Base-by-base conservation (phyloP, 2,888 invertebrate genomes). In the Xanthorhoe spadicearia region DNA sequence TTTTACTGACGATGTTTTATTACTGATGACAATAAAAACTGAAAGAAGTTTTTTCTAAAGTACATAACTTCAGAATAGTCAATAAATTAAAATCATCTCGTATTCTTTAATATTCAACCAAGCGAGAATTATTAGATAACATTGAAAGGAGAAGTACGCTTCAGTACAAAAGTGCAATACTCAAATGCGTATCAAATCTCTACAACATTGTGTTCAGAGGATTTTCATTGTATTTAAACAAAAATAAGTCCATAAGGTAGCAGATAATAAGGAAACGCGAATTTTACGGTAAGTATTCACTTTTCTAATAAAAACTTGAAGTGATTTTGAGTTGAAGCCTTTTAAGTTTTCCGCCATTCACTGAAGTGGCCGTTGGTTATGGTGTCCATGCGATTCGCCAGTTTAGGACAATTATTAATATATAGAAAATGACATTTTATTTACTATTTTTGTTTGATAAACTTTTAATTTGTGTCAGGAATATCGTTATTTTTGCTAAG, bases 261-360 rank as follows among this genome's bases (percentile, higher is more conserved):
- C 68, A 82, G 73, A 82, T 86, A 84, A 85, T 82, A 85, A 88
- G 88, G 86, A 87, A 86, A 81, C 74, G 69, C 69, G 77, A 80
- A 85, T 87, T 85, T 82, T 78, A 81, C 77, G 84, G 79, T 68
- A 65, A 65, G 69, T 65, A 78, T 59, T 50, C 52, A 38, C 43
- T 63, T 43, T 48, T 53, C 51, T 50, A 49, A 50, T 38, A 43
- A 52, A 19, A 58, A 54, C 66, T 70, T 72, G 66, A 75, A 78
- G 70, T 64, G 73, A 75, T 81, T 82, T 80, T 70, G 70, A 75
- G 68, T 74, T 75, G 87, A 89, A 86, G 82, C 87, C 88, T 81
- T 87, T 84, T 71, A 77, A 76, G 74, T 72, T 77, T 74, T 81
- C 78, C 82, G 81, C 78, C 80, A 80, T 82, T 81, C 77, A 76